These are phyloP conservation scores for Alosa sapidissima DNA, from an alignment of 2,797 vertebrate genomes.

Conservation along the genomic window DNA sequence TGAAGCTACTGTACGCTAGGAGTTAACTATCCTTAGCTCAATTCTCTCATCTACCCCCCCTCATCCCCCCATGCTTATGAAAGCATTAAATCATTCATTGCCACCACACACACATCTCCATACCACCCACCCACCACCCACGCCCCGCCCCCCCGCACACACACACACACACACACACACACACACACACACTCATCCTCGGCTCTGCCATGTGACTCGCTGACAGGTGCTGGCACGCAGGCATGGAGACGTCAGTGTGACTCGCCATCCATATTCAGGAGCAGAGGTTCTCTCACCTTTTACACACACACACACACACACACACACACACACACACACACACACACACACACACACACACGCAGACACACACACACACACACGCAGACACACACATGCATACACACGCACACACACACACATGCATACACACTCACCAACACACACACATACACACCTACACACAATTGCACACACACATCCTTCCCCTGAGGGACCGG, in stretches of 20 bases:
- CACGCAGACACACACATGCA: no score
- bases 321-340: no score
- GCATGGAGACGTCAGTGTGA: neutral
- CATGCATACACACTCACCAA: no score
- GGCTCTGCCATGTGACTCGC: neutral
- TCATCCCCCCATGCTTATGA: neutral
- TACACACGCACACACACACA: no score
- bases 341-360: no score
- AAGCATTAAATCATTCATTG: constrained; percentile 2
- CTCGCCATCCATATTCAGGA: constrained; percentile 22
- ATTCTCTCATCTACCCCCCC: no score
- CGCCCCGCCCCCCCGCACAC: neutral
- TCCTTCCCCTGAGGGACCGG: constrained; percentile 18
- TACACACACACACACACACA: no score
- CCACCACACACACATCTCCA: neutral
- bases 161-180: neutral
- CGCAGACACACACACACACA: no score
- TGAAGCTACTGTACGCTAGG: no score
- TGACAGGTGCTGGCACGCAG: constrained; percentile 2
- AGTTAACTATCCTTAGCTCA: no score
- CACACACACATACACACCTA: no score
- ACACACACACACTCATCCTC: neutral
- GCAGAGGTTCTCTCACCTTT: constrained; percentile 9
- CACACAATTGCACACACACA: neutral
- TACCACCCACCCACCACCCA: neutral